phyloP scores from a whole-genome alignment of 2,797 vertebrate species.

The Vultur gryphus region DNA sequence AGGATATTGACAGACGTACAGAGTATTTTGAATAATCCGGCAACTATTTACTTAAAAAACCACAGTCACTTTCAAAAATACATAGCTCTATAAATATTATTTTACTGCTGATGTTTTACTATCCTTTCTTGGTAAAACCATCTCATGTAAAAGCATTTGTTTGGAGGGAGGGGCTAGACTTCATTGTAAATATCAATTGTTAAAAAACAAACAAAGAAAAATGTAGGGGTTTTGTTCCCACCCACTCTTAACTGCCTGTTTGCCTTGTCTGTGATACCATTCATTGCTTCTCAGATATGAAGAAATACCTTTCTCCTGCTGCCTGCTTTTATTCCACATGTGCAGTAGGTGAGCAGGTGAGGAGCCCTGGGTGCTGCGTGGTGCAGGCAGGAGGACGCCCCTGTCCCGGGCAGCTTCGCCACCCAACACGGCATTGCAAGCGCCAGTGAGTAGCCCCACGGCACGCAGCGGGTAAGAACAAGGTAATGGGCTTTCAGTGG shows the following conservation, averaged over 20 bases:
- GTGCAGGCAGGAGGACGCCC: background rate
- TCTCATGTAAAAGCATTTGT: background rate
- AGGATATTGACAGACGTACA: background rate
- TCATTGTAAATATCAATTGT: background rate
- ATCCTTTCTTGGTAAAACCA: background rate
- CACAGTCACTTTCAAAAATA: background rate
- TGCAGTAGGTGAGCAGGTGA: background rate
- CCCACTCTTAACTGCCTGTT: background rate
- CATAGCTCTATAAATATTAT: background rate
- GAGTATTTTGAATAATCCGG: background rate
- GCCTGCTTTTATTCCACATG: background rate
- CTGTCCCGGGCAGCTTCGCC: background rate
- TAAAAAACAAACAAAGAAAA: background rate
- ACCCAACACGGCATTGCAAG: accelerated
- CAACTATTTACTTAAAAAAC: conserved; percentile 15
- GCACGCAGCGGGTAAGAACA: background rate
- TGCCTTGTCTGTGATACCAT: background rate
- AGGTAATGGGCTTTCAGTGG: accelerated
- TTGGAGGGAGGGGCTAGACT: background rate
- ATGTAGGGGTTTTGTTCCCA: background rate
- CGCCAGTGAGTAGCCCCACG: accelerated
- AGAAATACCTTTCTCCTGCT: background rate
- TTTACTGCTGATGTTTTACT: background rate
- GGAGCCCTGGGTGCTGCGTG: background rate
- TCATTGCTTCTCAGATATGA: background rate